Evolutionary conservation across 2,113 vertebrate genomes (phyloP).

Genomic region (Gallinago undulata): DNA sequence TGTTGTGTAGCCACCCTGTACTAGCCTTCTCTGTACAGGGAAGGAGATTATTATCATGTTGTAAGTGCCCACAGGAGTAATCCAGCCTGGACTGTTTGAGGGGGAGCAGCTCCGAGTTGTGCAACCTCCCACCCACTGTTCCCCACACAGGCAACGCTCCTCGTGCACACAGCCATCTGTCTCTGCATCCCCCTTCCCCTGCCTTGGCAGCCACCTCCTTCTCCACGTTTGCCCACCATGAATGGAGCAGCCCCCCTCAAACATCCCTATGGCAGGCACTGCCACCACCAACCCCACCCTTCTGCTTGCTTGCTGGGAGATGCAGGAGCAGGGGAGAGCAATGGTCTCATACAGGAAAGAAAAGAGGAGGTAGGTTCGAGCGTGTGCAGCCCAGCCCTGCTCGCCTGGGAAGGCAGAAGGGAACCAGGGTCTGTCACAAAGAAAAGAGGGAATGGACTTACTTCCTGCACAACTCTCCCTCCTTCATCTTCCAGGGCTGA

Average conservation of each 20-base stretch:
- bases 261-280: background rate
- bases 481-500: background rate
- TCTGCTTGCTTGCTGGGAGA: background rate
- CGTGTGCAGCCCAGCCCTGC: fast-evolving
- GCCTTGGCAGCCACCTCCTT: background rate
- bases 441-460: background rate
- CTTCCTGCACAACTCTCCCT: background rate
- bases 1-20: background rate
- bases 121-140: background rate
- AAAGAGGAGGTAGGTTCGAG: background rate
- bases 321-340: background rate
- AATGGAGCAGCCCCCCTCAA: background rate
- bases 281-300: fast-evolving
- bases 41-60: background rate
- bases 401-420: background rate
- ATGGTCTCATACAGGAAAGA: fast-evolving
- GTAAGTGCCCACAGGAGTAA: background rate
- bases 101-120: background rate
- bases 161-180: background rate
- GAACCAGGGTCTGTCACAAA: fast-evolving
- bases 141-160: background rate
- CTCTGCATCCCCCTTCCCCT: background rate
- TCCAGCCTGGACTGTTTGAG: background rate
- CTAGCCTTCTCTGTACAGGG: background rate
- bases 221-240: background rate